Evolutionary conservation across 2,888 invertebrate species (phyloP), one percentile per base, ranked within the genome.

Genomic region (Copidosoma aretas): DNA sequence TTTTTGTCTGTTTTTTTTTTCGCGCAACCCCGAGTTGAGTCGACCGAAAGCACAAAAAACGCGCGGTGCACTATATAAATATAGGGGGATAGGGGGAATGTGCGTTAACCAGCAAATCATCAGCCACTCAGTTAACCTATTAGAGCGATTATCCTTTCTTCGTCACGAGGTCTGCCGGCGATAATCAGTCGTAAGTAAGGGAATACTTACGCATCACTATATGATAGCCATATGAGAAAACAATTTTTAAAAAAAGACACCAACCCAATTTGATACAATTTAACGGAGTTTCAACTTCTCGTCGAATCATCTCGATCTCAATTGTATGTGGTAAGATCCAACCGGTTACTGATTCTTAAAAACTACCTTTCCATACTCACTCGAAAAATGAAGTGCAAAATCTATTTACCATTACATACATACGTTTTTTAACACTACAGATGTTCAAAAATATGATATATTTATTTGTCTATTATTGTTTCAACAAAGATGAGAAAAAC

Each of bases 51-150:
- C 58, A 61, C 54, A 60, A 54, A 67, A 60, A 67, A 63, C 60
- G 61, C 64, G 54, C 64, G 41, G 41, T n/a, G n/a, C n/a, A n/a
- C n/a, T n/a, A n/a, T n/a, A n/a, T n/a, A n/a, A n/a, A n/a, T n/a
- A 52, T 57, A 39, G 1, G 54, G 15, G n/a, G 19, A 10, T 5
- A 57, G 24, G 52, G 5, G 41, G 15, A 15, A 64, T 52, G 53
- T 24, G 60, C 51, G 61, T 67, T 60, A 59, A 52, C 46, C 52
- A n/a, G 57, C 66, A 64, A 66, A 66, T 71, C 53, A 66, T 62
- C 60, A 57, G 24, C n/a, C n/a, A n/a, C 62, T 66, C 69, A 69
- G 69, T 71, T 71, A 71, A 69, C 66, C 64, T 67, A 71, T 71
- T 72, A 70, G 63, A 65, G 39, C 65, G 61, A 70, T 72, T n/a